Base-by-base conservation (phyloP, 2,888 invertebrate genomes). In the Oegoconia quadripuncta region DNA sequence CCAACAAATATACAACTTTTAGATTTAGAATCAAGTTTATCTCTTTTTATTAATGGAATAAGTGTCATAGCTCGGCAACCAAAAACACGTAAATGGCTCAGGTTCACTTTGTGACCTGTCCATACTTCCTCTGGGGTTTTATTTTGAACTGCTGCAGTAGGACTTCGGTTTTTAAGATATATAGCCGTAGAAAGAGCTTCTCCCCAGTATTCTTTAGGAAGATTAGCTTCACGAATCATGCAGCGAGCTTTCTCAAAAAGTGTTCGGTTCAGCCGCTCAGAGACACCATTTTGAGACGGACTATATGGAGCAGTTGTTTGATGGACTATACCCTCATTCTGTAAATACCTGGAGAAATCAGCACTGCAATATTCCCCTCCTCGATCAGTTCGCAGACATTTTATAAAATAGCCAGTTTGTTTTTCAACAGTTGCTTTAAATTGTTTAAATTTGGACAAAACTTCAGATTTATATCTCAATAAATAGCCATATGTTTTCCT, bases 121-220 rank as follows among this genome's bases (percentile, higher is more conserved):
- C 38, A 42, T 9, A 42, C 32, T 18, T 34, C 34, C 15, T 41
- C 32, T 11, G 44, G 44, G 12, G 23, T 38, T 1, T 30, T 34
- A 2, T 35, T 37, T 9, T 27, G 14, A 8, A 44, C 6, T 1
- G 37, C 37, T 7, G 37, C 13, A 3, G 37, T 37, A 16, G 34
- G 39, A 12, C 12, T 14, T 12, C 42, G 16, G 33, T 46, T 46
- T 22, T 36, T 42, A 9, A 46, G 26, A 17, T 41, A 41, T 1
- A 41, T 14, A 2, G 46, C 41, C 9, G 43, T 39, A 35, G 33
- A 41, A 8, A 41, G 18, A 3, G 46, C 41, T 15, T 46, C 46
- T 17, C 34, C 46, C 46, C 46, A 43, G 18, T 28, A 46, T 7
- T 35, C 28, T 13, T 39, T 39, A 14, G 22, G n/a, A 2, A 44